Percentiles rank a stretch among this genome's conserved stretches.
These are phyloP conservation scores for Dryas iulia DNA, from an alignment of 1,140 invertebrate species.

Conservation along the genomic window DNA sequence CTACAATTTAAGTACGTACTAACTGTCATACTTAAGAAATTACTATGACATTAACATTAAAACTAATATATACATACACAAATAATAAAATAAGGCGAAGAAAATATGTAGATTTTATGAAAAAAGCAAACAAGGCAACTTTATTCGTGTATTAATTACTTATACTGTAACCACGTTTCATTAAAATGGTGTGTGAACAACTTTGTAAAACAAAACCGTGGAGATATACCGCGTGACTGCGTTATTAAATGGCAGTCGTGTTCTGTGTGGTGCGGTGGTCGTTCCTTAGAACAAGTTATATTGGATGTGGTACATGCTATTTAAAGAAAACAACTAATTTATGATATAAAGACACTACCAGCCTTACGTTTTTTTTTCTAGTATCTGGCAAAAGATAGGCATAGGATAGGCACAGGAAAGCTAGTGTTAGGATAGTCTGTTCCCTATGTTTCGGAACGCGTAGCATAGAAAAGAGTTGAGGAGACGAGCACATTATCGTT, in stretches of 20 bases:
- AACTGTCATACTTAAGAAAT: not conserved
- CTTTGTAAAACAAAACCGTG: slow-evolving; percentile 63
- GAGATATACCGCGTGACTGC: slow-evolving; percentile 58
- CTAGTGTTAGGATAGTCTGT: too few species aligned
- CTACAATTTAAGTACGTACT: not conserved
- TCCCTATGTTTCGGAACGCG: too few species aligned
- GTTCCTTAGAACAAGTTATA: not conserved
- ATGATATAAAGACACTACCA: not conserved
- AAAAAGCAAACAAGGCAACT: slow-evolving; percentile 3
- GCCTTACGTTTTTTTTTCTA: too few species aligned
- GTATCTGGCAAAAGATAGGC: too few species aligned
- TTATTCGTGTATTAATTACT: slow-evolving; percentile 51
- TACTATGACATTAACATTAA: not conserved
- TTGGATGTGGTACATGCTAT: slow-evolving; percentile 5
- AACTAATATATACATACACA: not conserved
- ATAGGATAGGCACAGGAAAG: too few species aligned
- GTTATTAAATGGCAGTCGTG: slow-evolving; percentile 52
- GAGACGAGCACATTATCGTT: too few species aligned
- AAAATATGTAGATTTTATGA: not conserved
- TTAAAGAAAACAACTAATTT: not conserved
- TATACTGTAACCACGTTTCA: slow-evolving; percentile 52
- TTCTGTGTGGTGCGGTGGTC: slow-evolving; percentile 19
- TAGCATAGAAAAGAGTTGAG: too few species aligned
- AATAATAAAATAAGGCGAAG: not conserved
- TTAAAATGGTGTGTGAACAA: slow-evolving; percentile 62